A percentile compares a stretch with the other conserved stretches of the same genome.
These are phyloP conservation scores for Oligia strigilis DNA, from an alignment of 2,888 invertebrate genomes.

Conservation along the genomic window DNA sequence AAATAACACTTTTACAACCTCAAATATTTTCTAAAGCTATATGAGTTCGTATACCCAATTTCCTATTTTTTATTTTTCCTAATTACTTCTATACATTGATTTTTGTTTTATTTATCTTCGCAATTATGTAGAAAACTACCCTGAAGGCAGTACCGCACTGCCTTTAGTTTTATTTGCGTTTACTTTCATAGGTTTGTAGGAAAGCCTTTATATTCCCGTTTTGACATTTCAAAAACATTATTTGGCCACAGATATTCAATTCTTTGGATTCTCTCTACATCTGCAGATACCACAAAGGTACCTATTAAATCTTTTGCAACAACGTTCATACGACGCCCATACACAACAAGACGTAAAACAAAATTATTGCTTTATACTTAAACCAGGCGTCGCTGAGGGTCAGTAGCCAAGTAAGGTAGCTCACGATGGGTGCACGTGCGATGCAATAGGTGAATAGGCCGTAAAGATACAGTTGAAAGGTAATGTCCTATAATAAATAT, in stretches of 20 bases:
- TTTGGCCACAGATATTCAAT: background rate
- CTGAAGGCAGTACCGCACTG: background rate
- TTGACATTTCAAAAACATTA: background rate
- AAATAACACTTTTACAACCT: background rate
- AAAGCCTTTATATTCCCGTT: background rate
- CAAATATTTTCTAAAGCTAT: too few species aligned
- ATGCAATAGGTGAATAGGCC: background rate
- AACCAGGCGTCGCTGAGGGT: conserved; percentile 6
- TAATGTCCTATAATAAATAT: background rate
- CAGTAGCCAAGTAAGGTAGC: conserved; percentile 13
- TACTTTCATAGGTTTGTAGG: background rate
- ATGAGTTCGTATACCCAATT: background rate
- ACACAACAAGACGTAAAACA: background rate
- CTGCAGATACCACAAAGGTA: background rate
- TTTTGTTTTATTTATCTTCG: background rate
- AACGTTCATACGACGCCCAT: background rate
- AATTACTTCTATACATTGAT: background rate
- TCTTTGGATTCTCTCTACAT: background rate
- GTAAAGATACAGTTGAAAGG: conserved; percentile 11
- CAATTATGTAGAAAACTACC: background rate
- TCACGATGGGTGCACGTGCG: conserved; percentile 12
- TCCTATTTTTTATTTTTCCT: background rate
- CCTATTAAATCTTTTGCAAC: background rate
- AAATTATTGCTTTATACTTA: conserved; percentile 18
- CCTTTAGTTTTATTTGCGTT: background rate